Conservation (phyloP, 2,113 vertebrate species). For the Melierax canorus region DNA sequence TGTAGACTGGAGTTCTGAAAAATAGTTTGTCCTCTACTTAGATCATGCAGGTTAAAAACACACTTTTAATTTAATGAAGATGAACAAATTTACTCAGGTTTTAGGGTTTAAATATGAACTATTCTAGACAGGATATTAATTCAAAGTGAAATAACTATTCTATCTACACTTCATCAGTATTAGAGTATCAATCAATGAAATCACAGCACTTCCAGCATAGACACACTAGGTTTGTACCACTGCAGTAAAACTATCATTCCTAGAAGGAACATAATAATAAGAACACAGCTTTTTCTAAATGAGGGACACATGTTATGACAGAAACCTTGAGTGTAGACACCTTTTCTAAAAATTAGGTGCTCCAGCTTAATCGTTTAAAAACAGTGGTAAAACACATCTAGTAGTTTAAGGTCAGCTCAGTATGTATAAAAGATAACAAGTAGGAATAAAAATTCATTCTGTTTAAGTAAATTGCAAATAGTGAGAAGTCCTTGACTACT, state of each 20-base stretch:
- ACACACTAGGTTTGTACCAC: neutral
- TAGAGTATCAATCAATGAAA: neutral
- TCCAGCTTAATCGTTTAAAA: neutral
- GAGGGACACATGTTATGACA: neutral
- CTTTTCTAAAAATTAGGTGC: neutral
- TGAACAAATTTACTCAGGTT: neutral
- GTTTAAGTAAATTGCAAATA: neutral
- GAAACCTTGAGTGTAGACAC: neutral
- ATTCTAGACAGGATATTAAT: neutral
- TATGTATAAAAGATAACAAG: neutral
- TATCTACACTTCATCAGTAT: neutral
- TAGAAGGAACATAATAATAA: neutral
- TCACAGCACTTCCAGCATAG: neutral
- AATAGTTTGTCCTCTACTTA: neutral
- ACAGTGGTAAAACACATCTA: neutral
- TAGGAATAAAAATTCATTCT: neutral
- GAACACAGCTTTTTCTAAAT: neutral
- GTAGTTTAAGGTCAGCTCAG: neutral
- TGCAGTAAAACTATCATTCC: neutral
- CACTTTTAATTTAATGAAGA: neutral
- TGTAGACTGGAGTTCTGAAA: neutral
- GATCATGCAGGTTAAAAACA: neutral
- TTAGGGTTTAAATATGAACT: neutral
- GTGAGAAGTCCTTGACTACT: neutral
- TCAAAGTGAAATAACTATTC: neutral